A percentile compares a stretch with the other conserved stretches of the same genome.
Conservation (phyloP, 2,888 invertebrate species). For the Rutpela maculata region DNA sequence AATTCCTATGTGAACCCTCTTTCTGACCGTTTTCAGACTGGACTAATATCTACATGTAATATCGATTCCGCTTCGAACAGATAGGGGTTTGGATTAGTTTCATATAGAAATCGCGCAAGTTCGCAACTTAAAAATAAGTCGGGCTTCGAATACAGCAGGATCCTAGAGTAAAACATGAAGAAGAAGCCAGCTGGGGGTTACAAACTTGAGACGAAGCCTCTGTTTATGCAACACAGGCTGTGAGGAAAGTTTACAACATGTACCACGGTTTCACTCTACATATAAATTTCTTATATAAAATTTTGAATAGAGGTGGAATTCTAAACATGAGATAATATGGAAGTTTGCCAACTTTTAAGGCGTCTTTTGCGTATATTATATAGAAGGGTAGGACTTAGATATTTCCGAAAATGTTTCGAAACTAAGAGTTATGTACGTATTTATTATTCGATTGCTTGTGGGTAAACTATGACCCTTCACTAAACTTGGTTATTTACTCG, state of each 20-base stretch:
- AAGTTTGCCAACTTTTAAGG: slow-evolving; percentile 62
- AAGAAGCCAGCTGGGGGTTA: slow-evolving; percentile 68
- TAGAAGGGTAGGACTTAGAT: slow-evolving; percentile 20
- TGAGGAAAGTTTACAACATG: slow-evolving; percentile 71
- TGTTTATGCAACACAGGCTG: slow-evolving; percentile 67
- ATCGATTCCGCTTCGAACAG: slow-evolving; percentile 50
- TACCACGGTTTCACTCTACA: slow-evolving; percentile 69
- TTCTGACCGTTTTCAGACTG: no score
- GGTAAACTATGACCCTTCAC: background rate
- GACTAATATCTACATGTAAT: background rate
- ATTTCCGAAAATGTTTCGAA: slow-evolving; percentile 15
- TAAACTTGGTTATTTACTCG: no score
- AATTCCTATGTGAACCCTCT: no score
- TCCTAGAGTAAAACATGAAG: slow-evolving; percentile 67
- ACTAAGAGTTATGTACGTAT: slow-evolving; percentile 4
- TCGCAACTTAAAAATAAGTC: slow-evolving; percentile 69
- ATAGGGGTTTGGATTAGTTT: slow-evolving; percentile 58
- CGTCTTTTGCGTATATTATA: slow-evolving; percentile 48
- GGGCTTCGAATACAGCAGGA: slow-evolving; percentile 63
- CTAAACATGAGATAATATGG: slow-evolving; percentile 62
- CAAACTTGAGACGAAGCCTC: slow-evolving; percentile 52
- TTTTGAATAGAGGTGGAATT: slow-evolving; percentile 66
- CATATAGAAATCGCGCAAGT: slow-evolving; percentile 68
- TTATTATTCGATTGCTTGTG: background rate
- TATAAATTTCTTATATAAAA: slow-evolving; percentile 70